Evolutionary conservation across 92 coral and sea anemone species (phyloP).

Genomic region (Epizoanthus illoricatus): DNA sequence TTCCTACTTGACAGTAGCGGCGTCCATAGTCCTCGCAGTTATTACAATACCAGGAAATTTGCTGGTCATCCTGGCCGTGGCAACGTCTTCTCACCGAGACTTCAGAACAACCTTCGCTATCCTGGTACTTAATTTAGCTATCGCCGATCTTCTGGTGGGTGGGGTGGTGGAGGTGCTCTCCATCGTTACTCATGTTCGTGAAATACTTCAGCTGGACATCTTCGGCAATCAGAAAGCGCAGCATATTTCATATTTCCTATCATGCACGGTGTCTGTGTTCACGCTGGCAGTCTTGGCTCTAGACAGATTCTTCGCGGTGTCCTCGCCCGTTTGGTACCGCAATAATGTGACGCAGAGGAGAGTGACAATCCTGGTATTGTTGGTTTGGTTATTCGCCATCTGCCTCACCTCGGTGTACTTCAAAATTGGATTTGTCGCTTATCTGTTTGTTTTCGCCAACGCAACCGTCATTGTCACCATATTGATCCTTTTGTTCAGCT

Average conservation of each 20-base stretch:
- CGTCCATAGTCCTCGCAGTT: conserved; percentile 33
- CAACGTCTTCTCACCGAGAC: conserved; percentile 32
- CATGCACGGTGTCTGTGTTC: conserved; percentile 50
- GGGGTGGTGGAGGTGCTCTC: conserved; percentile 41
- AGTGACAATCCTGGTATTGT: conserved; percentile 16
- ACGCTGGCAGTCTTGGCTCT: conserved; percentile 42
- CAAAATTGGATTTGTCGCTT: conserved; percentile 47
- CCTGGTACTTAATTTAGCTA: conserved; percentile 39
- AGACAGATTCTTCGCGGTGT: conserved; percentile 44
- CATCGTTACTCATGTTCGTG: conserved; percentile 28
- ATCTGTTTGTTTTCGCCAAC: conserved; percentile 49
- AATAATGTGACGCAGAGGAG: conserved; percentile 37
- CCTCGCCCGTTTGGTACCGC: conserved; percentile 45
- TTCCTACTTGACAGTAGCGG: conserved; percentile 41
- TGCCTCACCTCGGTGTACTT: conserved; percentile 43
- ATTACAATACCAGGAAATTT: conserved; percentile 49
- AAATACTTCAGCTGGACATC: conserved; percentile 24
- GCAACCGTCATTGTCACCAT: conserved; percentile 40
- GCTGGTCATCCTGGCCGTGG: conserved; percentile 47
- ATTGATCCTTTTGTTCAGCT: conserved; percentile 35
- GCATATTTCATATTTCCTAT: conserved; percentile 46
- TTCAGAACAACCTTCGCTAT: conserved; percentile 42
- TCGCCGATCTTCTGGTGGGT: conserved; percentile 50
- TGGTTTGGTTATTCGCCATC: conserved; percentile 43
- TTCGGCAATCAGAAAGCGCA: conserved; percentile 21